These are phyloP conservation scores for Pituophis catenifer DNA, from an alignment of 2,113 vertebrate species.

Conservation along the genomic window DNA sequence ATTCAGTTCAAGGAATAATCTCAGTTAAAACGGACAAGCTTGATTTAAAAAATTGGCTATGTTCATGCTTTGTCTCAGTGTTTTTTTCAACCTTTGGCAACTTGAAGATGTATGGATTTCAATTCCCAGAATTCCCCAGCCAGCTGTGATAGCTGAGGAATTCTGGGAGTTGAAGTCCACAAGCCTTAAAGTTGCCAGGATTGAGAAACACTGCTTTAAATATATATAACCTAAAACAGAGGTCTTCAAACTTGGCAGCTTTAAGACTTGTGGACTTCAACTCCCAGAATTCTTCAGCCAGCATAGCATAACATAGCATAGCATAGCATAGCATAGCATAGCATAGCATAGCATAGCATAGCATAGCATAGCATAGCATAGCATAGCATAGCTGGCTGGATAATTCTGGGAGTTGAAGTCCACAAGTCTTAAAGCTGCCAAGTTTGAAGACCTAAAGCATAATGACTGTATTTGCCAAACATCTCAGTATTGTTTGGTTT, in stretches of 20 bases:
- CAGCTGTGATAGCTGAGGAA: background rate
- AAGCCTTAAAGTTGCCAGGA: background rate
- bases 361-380: no score
- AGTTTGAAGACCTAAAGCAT: background rate
- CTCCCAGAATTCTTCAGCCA: no score
- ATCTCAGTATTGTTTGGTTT: background rate
- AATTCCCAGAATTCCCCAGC: no score
- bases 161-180: background rate
- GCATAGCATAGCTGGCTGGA: no score
- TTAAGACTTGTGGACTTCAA: no score
- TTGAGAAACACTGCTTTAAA: background rate
- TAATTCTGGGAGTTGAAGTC: background rate
- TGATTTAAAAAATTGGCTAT: background rate
- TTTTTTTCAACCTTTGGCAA: background rate
- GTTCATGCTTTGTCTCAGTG: background rate
- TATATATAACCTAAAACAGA: no score
- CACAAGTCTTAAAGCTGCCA: background rate
- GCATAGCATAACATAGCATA: no score
- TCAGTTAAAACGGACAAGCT: background rate
- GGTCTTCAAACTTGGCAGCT: no score
- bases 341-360: no score
- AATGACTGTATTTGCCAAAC: background rate
- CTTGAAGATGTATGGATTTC: background rate
- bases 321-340: no score
- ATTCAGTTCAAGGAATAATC: background rate